Conservation (phyloP, 2,888 invertebrate genomes). For the Drosophila demipolita region DNA sequence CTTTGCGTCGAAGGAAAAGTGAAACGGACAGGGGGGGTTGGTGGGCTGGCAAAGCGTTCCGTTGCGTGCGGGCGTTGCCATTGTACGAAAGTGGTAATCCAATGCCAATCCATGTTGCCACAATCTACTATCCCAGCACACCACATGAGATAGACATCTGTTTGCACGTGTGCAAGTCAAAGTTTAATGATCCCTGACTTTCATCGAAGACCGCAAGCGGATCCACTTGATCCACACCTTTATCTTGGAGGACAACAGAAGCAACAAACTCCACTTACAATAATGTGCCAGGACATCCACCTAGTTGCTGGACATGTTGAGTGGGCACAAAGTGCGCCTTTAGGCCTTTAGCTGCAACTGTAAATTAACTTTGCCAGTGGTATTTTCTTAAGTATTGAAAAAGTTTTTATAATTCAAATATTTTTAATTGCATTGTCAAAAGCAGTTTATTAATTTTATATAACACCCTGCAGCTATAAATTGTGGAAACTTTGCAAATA, state of each 20-base stretch:
- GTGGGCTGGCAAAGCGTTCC: conserved; percentile 5
- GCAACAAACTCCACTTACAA: neutral
- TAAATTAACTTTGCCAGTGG: neutral
- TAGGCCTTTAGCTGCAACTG: conserved; percentile 4
- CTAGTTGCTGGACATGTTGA: conserved; percentile 4
- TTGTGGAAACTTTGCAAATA: neutral
- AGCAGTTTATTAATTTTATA: conserved; percentile 8
- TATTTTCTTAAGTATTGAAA: neutral
- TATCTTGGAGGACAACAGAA: neutral
- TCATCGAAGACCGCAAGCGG: conserved; percentile 47
- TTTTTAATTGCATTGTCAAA: conserved; percentile 24
- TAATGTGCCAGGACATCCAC: neutral
- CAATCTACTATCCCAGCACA: conserved; percentile 37
- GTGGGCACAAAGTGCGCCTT: neutral
- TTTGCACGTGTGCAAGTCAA: conserved; percentile 16
- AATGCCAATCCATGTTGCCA: conserved; percentile 34
- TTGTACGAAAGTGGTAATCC: conserved; percentile 54
- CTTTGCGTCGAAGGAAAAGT: conserved; percentile 56
- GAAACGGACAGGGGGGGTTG: neutral
- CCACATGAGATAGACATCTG: conserved; percentile 14
- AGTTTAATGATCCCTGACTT: conserved; percentile 81
- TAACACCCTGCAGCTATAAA: neutral
- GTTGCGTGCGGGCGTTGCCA: conserved; percentile 51
- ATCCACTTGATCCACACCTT: conserved; percentile 39
- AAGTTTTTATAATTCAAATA: conserved; percentile 27